Conservation (phyloP, 2,113 vertebrate species). For the Pterocles gutturalis region DNA sequence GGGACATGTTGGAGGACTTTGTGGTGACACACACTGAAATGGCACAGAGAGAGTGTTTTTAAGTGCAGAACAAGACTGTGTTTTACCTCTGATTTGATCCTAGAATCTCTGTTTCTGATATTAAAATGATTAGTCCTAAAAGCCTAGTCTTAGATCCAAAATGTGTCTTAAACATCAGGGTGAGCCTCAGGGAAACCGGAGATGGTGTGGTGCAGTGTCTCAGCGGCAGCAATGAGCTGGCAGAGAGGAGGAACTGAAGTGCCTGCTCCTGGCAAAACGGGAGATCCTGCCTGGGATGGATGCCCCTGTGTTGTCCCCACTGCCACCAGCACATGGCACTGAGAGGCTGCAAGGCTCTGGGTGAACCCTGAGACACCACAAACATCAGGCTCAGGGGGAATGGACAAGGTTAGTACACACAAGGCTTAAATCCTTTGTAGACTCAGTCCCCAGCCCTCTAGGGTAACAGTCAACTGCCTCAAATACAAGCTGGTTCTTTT, state of each 20-base stretch:
- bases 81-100: background rate
- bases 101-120: background rate
- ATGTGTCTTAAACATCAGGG: background rate
- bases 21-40: background rate
- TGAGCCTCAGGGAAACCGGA: background rate
- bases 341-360: background rate
- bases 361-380: rapidly evolving
- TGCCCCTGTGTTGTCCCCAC: background rate
- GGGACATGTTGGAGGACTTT: background rate
- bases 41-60: background rate
- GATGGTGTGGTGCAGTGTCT: background rate
- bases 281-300: background rate
- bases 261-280: background rate
- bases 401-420: rapidly evolving
- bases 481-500: background rate
- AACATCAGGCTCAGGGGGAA: rapidly evolving
- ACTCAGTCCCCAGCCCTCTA: background rate
- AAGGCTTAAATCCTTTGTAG: background rate
- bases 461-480: background rate
- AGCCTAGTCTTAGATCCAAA: background rate
- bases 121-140: background rate
- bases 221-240: background rate
- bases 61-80: background rate
- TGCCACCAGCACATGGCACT: rapidly evolving
- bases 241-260: background rate